These are phyloP conservation scores for Caenorhabditis sinica DNA, from an alignment of 2,888 invertebrate species.

Conservation along the genomic window DNA sequence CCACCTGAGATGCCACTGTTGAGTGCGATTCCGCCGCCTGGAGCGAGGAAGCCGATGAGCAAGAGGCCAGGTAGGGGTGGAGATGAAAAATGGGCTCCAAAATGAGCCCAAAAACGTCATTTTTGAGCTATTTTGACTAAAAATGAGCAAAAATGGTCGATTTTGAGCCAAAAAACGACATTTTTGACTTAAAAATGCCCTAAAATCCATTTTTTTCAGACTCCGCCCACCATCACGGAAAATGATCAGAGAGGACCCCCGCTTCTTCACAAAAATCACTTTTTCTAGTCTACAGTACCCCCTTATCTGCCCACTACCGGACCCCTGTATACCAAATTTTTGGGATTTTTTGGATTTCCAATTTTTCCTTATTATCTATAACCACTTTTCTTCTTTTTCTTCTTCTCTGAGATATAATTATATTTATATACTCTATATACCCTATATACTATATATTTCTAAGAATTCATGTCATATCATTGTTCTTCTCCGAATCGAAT, in stretches of 20 bases:
- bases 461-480: conserved; percentile 30
- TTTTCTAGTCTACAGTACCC: not conserved
- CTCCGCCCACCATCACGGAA: conserved; percentile 38
- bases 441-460: too few species aligned
- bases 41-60: conserved; percentile 66
- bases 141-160: not conserved
- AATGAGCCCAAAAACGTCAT: not conserved
- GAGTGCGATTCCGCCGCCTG: conserved; percentile 70
- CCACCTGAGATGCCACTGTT: conserved; percentile 75
- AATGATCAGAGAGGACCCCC: conserved; percentile 4
- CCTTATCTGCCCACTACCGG: too few species aligned
- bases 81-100: not conserved
- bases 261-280: not conserved
- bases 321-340: not conserved
- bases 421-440: too few species aligned
- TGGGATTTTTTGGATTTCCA: conserved; percentile 6
- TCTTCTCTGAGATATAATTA: conserved; percentile 4
- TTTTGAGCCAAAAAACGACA: not conserved
- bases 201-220: conserved; percentile 13
- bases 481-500: not conserved
- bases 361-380: conserved; percentile 4
- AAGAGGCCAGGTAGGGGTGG: conserved; percentile 51
- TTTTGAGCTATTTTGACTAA: not conserved
- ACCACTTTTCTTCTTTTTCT: conserved; percentile 13
- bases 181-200: too few species aligned